phyloP scores from a whole-genome alignment of 2,888 invertebrate species.

The Acrobasis suavella region DNA sequence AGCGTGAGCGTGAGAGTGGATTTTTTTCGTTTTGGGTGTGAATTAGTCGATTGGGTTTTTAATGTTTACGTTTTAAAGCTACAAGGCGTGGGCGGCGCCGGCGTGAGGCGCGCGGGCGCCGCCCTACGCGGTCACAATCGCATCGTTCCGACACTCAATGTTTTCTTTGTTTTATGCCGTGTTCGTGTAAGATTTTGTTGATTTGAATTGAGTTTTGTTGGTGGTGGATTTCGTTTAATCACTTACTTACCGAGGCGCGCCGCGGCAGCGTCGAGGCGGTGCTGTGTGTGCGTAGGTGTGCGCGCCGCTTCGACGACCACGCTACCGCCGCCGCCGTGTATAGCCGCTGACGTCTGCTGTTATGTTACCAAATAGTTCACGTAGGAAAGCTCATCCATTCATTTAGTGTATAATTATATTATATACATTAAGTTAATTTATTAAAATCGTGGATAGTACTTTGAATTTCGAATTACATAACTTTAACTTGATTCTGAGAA shows the following conservation, averaged over 20 bases:
- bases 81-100: slow-evolving; percentile 77
- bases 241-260: slow-evolving; percentile 68
- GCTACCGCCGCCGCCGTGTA: slow-evolving; percentile 34
- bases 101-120: slow-evolving; percentile 64
- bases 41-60: slow-evolving; percentile 83
- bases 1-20: slow-evolving; percentile 83
- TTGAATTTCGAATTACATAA: too few species aligned
- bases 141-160: slow-evolving; percentile 80
- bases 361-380: slow-evolving; percentile 41
- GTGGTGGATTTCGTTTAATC: slow-evolving; percentile 83
- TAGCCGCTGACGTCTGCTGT: slow-evolving; percentile 37
- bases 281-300: slow-evolving; percentile 72
- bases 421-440: not conserved
- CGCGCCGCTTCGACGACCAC: slow-evolving; percentile 53
- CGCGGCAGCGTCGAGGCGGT: slow-evolving; percentile 49
- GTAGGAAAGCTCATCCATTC: slow-evolving; percentile 1
- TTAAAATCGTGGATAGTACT: not conserved
- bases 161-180: slow-evolving; percentile 81
- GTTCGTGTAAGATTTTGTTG: slow-evolving; percentile 81
- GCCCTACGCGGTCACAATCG: slow-evolving; percentile 72
- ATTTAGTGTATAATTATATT: not conserved
- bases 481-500: not conserved
- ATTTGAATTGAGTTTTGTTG: slow-evolving; percentile 81
- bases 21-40: slow-evolving; percentile 82
- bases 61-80: slow-evolving; percentile 81